Percentiles rank a stretch among this genome's conserved stretches.
These are phyloP conservation scores for Lamellibrachia luymesi DNA, from an alignment of 1,140 invertebrate species.

Conservation along the genomic window DNA sequence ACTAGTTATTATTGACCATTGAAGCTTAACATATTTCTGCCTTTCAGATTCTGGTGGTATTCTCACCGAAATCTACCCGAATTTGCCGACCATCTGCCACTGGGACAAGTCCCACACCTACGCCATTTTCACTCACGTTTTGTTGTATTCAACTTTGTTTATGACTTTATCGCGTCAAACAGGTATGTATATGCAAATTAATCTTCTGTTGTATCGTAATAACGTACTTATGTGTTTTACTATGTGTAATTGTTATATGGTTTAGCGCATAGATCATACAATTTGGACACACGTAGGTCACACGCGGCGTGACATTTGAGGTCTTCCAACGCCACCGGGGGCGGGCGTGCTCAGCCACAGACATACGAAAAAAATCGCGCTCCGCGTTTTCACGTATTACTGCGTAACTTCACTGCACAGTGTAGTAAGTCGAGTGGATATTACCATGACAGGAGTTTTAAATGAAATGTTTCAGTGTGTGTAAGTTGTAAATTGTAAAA, in stretches of 20 bases:
- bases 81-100: background rate
- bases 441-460: background rate
- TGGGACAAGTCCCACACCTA: background rate
- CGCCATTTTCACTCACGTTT: conserved; percentile 15
- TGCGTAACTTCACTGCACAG: background rate
- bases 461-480: background rate
- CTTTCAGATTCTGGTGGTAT: conserved; percentile 4
- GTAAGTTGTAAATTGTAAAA: background rate
- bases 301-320: background rate
- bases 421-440: background rate
- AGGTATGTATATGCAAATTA: conserved; percentile 38
- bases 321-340: background rate
- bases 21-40: background rate
- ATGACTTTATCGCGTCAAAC: conserved; percentile 48
- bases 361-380: background rate
- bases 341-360: background rate
- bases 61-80: background rate
- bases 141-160: conserved; percentile 32
- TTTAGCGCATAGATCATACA: background rate
- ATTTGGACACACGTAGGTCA: background rate
- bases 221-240: background rate
- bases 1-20: background rate
- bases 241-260: background rate
- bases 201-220: background rate
- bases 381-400: background rate